A percentile compares a stretch with the other conserved stretches of the same genome.
phyloP scores from a whole-genome alignment of 2,888 invertebrate genomes.

The Tachystola acroxantha region DNA sequence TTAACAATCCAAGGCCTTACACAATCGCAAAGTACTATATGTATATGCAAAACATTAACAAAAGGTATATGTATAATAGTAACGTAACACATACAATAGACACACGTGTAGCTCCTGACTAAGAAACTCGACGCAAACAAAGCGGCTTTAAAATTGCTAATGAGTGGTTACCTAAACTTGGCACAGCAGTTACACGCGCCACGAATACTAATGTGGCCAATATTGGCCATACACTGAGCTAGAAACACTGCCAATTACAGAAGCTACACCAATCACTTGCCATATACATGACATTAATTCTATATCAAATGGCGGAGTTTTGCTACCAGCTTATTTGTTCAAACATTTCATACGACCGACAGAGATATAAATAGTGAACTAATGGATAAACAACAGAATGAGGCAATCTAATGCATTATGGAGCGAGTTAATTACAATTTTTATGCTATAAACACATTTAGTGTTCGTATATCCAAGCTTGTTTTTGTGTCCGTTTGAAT shows the following conservation, averaged over 20 bases:
- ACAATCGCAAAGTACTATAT: neutral
- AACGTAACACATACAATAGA: constrained; percentile 27
- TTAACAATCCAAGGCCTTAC: neutral
- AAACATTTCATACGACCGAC: no score
- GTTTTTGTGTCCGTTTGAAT: constrained; percentile 10
- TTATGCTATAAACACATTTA: constrained; percentile 15
- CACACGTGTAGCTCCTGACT: constrained; percentile 27
- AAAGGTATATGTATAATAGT: neutral
- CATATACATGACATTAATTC: no score
- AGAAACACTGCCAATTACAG: constrained; percentile 18
- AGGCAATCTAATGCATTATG: constrained; percentile 35
- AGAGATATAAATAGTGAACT: neutral
- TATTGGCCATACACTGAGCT: constrained; percentile 23
- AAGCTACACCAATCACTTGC: no score
- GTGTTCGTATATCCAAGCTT: constrained; percentile 9
- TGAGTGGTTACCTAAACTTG: constrained; percentile 58
- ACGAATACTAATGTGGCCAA: constrained; percentile 42
- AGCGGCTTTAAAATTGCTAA: constrained; percentile 64
- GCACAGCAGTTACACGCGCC: constrained; percentile 42
- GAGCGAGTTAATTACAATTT: constrained; percentile 31
- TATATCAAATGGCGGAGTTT: no score
- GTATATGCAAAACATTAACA: no score
- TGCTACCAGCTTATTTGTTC: no score
- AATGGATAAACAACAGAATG: constrained; percentile 26
- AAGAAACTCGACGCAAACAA: constrained; percentile 47